Evolutionary conservation across 2,888 invertebrate genomes (phyloP).

Genomic region (Troides aeacus): DNA sequence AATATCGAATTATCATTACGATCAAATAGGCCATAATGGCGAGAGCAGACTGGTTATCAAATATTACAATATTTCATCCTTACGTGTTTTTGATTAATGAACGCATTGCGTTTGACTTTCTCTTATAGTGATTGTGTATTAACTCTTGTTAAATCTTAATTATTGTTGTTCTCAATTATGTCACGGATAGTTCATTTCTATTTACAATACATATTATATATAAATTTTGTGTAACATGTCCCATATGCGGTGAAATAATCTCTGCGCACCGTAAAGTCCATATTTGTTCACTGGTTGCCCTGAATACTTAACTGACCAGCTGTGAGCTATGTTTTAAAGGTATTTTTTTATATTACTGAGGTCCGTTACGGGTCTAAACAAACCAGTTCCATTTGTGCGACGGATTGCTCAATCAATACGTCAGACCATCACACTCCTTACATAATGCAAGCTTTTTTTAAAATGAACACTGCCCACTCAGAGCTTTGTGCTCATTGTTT

Average conservation of each 20-base stretch:
- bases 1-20: conserved; percentile 25
- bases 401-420: conserved; percentile 54
- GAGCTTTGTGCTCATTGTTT: conserved; percentile 42
- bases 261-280: conserved; percentile 26
- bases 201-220: neutral
- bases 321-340: conserved; percentile 38
- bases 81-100: conserved; percentile 47
- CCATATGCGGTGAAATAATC: conserved; percentile 26
- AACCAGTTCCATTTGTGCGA: conserved; percentile 41
- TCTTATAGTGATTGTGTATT: conserved; percentile 46
- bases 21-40: conserved; percentile 24
- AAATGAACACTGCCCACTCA: conserved; percentile 57
- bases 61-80: conserved; percentile 39
- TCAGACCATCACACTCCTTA: conserved; percentile 51
- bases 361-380: conserved; percentile 38
- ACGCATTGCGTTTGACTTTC: conserved; percentile 58
- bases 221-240: conserved; percentile 20
- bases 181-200: neutral
- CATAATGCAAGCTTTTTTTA: conserved; percentile 62
- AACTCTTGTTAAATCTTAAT: conserved; percentile 14
- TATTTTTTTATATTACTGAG: conserved; percentile 36
- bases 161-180: neutral
- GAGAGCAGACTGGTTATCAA: conserved; percentile 38
- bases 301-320: conserved; percentile 39
- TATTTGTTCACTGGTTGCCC: conserved; percentile 36